Base-by-base conservation (phyloP, 2,888 invertebrate species). In the Noctua janthina region DNA sequence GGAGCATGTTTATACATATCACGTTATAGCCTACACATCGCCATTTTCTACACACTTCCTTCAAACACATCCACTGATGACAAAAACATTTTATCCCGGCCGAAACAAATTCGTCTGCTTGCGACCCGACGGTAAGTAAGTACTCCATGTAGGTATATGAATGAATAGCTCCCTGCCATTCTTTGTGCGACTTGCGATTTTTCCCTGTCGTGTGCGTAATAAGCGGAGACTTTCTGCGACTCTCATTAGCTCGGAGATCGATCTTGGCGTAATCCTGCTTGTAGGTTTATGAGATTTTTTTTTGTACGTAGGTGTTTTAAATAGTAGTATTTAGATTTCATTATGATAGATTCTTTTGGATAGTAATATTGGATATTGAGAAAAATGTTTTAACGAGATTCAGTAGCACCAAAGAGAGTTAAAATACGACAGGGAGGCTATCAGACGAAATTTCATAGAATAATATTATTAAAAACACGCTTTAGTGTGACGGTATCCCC, bases 221-320 rank as follows among this genome's bases (percentile, higher is more conserved):
- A 88, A 89, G 82, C 79, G 76, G 20, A 76, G 82, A 81, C 74
- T 80, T 84, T 81, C 81, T 75, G 74, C 75, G 79, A 66, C 80
- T 78, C 89, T 90, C 89, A 90, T 89, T 89, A 89, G 81, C 62
- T 59, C 35, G 66, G 67, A 83, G 86, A 90, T 89, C 79, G 82
- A 86, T 87, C 83, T 73, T 49, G 56, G 64, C 71, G 79, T 85
- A 76, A 88, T 87, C 74, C 73, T 20, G 74, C 72, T 77, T 62
- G 59, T 59, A 66, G 74, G 46, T 67, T 78, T 78, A 79, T 73
- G 54, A 69, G 35, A 64, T 20, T 46, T 70, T 72, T 64, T 59
- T 29, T 15, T 17, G 17, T 29, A 29, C 29, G 46, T 0, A 56
- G 11, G 17, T 43, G 2, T 54, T 79, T 54, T 67, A 4, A 13